Evolutionary conservation across 2,888 invertebrate species (phyloP).

Genomic region (Gryllus longicercus): DNA sequence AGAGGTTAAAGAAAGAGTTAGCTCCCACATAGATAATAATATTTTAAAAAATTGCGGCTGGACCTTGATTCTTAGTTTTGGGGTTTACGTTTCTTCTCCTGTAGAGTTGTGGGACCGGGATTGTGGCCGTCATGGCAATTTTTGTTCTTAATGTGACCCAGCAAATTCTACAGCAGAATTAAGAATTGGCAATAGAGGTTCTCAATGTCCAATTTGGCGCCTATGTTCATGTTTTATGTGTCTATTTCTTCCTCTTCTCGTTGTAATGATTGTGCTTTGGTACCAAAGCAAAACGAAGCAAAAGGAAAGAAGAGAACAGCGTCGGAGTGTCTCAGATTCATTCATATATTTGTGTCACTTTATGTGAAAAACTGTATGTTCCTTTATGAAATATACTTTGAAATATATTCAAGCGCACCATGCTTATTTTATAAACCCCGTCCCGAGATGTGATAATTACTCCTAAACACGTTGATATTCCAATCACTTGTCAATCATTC

Average conservation of each 20-base stretch:
- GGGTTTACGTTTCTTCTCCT: background rate
- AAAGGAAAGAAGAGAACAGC: background rate
- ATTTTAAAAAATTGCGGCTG: background rate
- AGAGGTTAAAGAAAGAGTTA: no score
- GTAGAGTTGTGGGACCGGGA: no score
- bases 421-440: background rate
- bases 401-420: background rate
- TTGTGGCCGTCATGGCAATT: no score
- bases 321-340: background rate
- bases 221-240: background rate
- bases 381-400: slow-evolving; percentile 9
- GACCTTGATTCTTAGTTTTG: background rate
- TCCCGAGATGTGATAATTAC: no score
- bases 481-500: no score
- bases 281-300: background rate
- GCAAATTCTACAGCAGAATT: no score
- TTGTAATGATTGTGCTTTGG: background rate
- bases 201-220: background rate
- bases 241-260: background rate
- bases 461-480: no score
- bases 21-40: no score
- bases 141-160: no score
- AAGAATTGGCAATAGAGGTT: no score
- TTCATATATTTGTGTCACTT: background rate
- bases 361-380: slow-evolving; percentile 2